Base-by-base conservation (phyloP, 2,113 vertebrate species). In the Prolemur simus region DNA sequence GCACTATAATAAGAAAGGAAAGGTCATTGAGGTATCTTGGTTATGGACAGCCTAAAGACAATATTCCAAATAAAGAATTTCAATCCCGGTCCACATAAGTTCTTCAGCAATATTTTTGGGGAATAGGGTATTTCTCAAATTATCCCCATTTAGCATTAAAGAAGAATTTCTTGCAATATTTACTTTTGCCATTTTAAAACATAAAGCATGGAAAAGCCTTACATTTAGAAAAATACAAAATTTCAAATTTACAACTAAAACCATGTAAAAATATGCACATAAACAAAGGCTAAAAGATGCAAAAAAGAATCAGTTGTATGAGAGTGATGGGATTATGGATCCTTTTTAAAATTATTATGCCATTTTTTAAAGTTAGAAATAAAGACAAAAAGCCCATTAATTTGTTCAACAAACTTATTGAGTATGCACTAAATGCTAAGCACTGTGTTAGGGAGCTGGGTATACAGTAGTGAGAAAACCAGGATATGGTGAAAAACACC, bases 151-250 rank as follows among this genome's bases (percentile, higher is more conserved):
- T 49, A 74, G 29, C 37, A 76, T 52, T 71, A 45, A 92, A 81
- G 47, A 74, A 88, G 23, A 93, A 64, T 52, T 94, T 93, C 82
- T 88, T 88, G 34, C 17, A 68, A 39, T 85, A 25, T 89, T 94
- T 60, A 47, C 60, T 85, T 69, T 93, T 54, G 15, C 68, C 81
- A 80, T 93, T 93, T 82, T 64, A 92, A 97, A 66, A 78, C 52
- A 64, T 20, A 89, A 95, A 88, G 63, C 91, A 80, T 5, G 13
- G 8, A 45, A 32, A 89, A 91, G 37, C 10, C 45, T 84, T 71
- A 54, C 20, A 45, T 78, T 63, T 32, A 64, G 27, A 87, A 56
- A 83, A 74, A 39, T 25, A 66, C 52, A 88, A 81, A 86, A 84
- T 58, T 37, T 95, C 42, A 76, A 96, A 49, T 76, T 93, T 56